Conservation (phyloP, 2,797 vertebrate species). For the Urocyon cinereoargenteus region DNA sequence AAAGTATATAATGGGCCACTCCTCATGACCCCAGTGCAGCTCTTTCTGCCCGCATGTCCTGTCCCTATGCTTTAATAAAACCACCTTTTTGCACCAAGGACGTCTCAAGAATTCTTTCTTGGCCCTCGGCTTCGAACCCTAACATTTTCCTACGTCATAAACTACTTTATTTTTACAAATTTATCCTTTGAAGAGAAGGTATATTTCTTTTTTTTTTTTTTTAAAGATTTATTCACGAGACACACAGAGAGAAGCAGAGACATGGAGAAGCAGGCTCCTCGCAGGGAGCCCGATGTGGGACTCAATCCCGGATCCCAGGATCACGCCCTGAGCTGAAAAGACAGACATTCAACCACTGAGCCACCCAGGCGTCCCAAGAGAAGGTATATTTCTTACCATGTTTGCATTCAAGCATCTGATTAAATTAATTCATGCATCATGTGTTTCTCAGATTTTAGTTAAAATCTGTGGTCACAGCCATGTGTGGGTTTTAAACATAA, state of each 20-base stretch:
- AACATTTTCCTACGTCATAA: neutral
- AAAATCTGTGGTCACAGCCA: neutral
- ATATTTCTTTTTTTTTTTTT: neutral
- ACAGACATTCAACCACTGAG: too few species aligned
- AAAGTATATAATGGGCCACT: neutral
- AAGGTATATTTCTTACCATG: neutral
- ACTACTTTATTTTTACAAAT: neutral
- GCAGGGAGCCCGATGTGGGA: too few species aligned
- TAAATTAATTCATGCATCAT: constrained; percentile 27
- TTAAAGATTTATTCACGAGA: too few species aligned
- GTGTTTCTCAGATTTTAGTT: constrained; percentile 33
- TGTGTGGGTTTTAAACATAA: constrained; percentile 8
- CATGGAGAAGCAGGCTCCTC: too few species aligned
- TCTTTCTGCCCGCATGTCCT: neutral
- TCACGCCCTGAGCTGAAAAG: too few species aligned
- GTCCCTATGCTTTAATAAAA: neutral
- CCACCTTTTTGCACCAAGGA: neutral
- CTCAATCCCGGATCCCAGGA: too few species aligned
- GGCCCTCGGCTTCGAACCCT: neutral
- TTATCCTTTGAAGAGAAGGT: neutral
- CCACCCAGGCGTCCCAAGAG: neutral
- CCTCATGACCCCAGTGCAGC: neutral
- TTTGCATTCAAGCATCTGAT: neutral
- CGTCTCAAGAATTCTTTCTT: neutral
- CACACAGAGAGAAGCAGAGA: too few species aligned